These are phyloP conservation scores for Pristionchus japonicus DNA, from an alignment of 2,888 invertebrate species.

Conservation along the genomic window DNA sequence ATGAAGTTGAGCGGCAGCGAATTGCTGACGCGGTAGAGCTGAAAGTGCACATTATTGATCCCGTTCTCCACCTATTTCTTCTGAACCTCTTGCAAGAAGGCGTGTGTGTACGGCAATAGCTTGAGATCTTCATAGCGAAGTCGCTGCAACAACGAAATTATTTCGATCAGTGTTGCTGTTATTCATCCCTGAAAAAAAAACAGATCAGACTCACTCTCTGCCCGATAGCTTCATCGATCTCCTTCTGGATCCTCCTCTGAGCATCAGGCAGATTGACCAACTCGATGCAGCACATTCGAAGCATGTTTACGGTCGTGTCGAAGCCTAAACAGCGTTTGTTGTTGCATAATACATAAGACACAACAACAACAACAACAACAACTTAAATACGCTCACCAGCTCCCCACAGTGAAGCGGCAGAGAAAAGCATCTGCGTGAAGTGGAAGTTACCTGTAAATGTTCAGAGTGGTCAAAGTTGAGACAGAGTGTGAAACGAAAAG, in stretches of 20 bases:
- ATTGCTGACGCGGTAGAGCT: neutral
- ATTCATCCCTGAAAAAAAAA: too few relatives aligned
- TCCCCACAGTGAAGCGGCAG: neutral
- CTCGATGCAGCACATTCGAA: too few relatives aligned
- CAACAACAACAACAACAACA: neutral
- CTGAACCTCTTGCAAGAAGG: neutral
- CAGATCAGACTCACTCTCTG: constrained; percentile 29
- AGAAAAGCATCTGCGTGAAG: neutral
- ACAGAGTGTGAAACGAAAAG: neutral
- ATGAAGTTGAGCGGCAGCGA: constrained; percentile 7
- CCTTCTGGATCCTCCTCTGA: constrained; percentile 55
- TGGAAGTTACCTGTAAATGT: neutral
- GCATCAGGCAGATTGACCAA: constrained; percentile 55
- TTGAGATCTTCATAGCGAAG: neutral
- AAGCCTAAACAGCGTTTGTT: constrained; percentile 53
- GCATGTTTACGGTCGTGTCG: constrained; percentile 59
- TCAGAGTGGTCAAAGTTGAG: neutral
- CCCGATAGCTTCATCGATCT: constrained; percentile 54
- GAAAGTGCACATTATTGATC: neutral
- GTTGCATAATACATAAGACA: neutral
- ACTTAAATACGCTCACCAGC: neutral
- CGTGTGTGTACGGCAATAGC: neutral
- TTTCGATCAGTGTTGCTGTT: neutral
- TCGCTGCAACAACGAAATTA: neutral
- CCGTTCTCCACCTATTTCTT: too few relatives aligned